phyloP scores from a whole-genome alignment of 2,797 vertebrate species.

The Halcyon chelicuti region DNA sequence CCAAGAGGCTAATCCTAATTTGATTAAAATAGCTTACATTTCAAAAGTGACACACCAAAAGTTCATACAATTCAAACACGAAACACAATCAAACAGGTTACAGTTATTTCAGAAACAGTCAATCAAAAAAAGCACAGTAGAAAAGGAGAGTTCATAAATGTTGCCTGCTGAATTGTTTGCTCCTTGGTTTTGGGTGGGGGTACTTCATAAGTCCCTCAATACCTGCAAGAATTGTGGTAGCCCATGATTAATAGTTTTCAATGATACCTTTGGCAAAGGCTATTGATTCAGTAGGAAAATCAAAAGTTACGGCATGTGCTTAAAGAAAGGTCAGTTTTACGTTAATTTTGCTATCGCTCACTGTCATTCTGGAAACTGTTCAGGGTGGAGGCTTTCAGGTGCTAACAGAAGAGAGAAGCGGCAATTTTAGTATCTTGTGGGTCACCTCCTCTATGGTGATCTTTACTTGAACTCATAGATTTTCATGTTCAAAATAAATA shows the following conservation, averaged over 20 bases:
- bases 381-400: constrained; percentile 15
- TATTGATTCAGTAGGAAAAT: constrained; percentile 13
- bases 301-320: neutral
- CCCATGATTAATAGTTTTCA: neutral
- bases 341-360: neutral
- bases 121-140: neutral
- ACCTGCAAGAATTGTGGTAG: neutral
- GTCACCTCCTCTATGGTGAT: constrained; percentile 53
- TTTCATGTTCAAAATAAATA: constrained; percentile 64
- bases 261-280: neutral
- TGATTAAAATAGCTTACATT: neutral
- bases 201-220: neutral
- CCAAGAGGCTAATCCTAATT: neutral
- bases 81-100: neutral
- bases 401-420: constrained; percentile 38
- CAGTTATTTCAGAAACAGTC: neutral
- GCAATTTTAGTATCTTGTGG: constrained; percentile 33
- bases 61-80: neutral
- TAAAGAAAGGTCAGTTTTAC: constrained; percentile 32
- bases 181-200: neutral
- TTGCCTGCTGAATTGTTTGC: neutral
- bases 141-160: neutral
- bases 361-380: neutral
- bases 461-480: constrained; percentile 55
- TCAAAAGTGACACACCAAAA: neutral